These are phyloP conservation scores for Zeus faber DNA, from an alignment of 2,113 vertebrate species.

Conservation along the genomic window DNA sequence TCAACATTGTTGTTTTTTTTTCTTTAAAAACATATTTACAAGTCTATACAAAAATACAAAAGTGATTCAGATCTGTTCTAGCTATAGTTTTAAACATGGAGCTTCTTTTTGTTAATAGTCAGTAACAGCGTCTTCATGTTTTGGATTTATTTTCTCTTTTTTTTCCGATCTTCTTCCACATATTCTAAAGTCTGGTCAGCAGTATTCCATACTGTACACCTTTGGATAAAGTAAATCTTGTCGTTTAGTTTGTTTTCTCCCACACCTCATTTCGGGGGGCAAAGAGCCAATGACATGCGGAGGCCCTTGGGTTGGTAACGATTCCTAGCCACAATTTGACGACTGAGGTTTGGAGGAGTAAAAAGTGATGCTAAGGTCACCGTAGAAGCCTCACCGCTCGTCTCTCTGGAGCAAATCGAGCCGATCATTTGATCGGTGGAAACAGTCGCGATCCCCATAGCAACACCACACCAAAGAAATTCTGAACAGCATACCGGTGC, in stretches of 20 bases:
- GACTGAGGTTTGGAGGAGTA: no score
- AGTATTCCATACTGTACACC: slow-evolving; percentile 76
- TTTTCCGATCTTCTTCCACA: slow-evolving; percentile 20
- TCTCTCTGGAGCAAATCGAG: no score
- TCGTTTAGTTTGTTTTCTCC: slow-evolving; percentile 34
- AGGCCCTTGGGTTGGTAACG: no score
- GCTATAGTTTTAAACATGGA: slow-evolving; percentile 89
- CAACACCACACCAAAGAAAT: no score
- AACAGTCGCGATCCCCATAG: no score
- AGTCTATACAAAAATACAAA: slow-evolving; percentile 99
- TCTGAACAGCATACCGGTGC: no score
- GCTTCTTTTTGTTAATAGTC: slow-evolving; percentile 79
- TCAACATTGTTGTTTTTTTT: slow-evolving; percentile 68
- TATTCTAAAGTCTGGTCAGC: slow-evolving; percentile 67
- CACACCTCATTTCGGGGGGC: slow-evolving; percentile 22
- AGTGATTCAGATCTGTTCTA: slow-evolving; percentile 84
- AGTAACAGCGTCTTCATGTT: slow-evolving; percentile 80
- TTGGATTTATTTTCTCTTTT: slow-evolving; percentile 32
- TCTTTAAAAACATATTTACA: slow-evolving; percentile 98
- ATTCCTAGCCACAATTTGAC: no score
- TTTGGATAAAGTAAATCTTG: slow-evolving; percentile 56
- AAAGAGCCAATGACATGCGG: no score
- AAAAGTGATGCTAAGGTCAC: no score
- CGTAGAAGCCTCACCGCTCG: no score
- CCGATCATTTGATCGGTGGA: no score